Conservation (phyloP, 1,140 invertebrate species). For the Limonius californicus region DNA sequence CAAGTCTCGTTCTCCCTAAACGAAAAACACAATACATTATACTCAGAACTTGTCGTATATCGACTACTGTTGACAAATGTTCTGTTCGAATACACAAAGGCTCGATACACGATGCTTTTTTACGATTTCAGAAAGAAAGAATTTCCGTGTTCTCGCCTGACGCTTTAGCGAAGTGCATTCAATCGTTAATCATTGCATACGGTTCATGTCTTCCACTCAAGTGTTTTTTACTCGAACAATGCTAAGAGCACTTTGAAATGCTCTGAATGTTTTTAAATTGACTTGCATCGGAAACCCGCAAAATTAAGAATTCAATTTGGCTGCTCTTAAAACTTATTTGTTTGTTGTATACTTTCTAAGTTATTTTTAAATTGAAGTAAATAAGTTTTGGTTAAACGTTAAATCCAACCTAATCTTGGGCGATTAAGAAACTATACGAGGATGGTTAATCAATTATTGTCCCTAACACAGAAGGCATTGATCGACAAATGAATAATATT, state of each 20-base stretch:
- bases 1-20: conserved; percentile 22
- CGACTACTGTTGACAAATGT: conserved; percentile 42
- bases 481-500: no score
- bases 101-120: conserved; percentile 37
- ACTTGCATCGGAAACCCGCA: not conserved
- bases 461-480: no score
- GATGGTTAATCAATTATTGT: no score
- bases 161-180: conserved; percentile 42
- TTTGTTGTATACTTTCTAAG: no score
- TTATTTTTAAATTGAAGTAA: no score
- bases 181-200: conserved; percentile 45
- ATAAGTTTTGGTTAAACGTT: no score
- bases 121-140: conserved; percentile 39
- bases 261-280: not conserved
- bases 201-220: conserved; percentile 33
- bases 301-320: no score
- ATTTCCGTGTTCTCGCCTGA: conserved; percentile 42
- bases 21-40: conserved; percentile 43
- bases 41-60: conserved; percentile 31
- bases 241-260: conserved; percentile 3
- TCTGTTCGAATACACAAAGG: conserved; percentile 39
- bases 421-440: no score
- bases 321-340: no score
- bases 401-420: no score
- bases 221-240: conserved; percentile 23